phyloP scores from a whole-genome alignment of 2,888 invertebrate species.

The Cinara cedri region DNA sequence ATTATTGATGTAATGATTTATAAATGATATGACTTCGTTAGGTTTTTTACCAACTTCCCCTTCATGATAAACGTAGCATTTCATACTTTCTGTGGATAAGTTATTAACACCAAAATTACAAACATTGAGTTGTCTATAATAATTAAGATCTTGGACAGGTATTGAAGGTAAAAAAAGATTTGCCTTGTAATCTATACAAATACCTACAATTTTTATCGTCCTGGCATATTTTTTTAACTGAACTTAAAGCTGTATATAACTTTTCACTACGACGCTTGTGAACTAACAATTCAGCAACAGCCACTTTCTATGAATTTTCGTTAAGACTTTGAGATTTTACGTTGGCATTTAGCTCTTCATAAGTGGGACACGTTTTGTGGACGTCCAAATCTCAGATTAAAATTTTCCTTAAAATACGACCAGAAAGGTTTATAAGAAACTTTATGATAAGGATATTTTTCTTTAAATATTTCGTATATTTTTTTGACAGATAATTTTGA shows the following conservation, averaged over 20 bases:
- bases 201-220: conserved; percentile 43
- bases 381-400: conserved; percentile 59
- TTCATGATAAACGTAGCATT: conserved; percentile 60
- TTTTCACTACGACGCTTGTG: conserved; percentile 58
- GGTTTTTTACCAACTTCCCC: conserved; percentile 59
- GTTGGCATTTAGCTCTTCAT: too few species aligned
- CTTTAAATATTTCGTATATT: conserved; percentile 45
- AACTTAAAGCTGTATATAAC: conserved; percentile 28
- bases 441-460: conserved; percentile 37
- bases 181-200: conserved; percentile 61
- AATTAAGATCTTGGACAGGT: too few species aligned
- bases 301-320: conserved; percentile 17
- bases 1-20: conserved; percentile 44
- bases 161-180: conserved; percentile 60
- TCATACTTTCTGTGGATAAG: conserved; percentile 59
- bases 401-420: conserved; percentile 60
- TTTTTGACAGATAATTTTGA: conserved; percentile 41
- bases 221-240: conserved; percentile 54
- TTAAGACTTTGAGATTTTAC: conserved; percentile 56
- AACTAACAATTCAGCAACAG: conserved; percentile 59
- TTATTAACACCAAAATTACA: conserved; percentile 59
- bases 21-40: conserved; percentile 57
- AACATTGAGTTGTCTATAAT: conserved; percentile 58
- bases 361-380: too few species aligned
- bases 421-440: conserved; percentile 37